These are phyloP conservation scores for Brachionus paranguensis DNA, from an alignment of 1,140 invertebrate species.

Conservation along the genomic window DNA sequence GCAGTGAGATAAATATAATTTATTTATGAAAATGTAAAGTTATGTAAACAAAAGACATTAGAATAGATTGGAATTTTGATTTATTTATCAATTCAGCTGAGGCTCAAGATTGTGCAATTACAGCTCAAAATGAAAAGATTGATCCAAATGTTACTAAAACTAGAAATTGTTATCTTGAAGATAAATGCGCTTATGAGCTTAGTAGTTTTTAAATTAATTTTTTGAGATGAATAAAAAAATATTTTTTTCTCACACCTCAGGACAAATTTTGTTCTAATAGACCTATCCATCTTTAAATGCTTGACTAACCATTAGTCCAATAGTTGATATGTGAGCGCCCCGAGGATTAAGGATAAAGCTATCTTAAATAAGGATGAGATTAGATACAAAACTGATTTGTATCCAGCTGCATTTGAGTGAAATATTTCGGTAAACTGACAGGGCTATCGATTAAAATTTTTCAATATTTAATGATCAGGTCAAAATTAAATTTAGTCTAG, in stretches of 20 bases:
- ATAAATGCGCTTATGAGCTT: not conserved
- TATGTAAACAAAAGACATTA: not conserved
- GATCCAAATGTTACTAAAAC: not conserved
- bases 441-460: not conserved
- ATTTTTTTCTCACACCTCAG: not conserved
- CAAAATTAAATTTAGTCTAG: not conserved
- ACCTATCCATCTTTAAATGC: not conserved
- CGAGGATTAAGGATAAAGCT: not conserved
- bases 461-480: not conserved
- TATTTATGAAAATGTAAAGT: not conserved
- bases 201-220: not conserved
- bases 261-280: not conserved
- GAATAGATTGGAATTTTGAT: not conserved
- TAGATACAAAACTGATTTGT: not conserved
- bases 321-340: not conserved
- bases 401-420: not conserved
- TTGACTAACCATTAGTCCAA: not conserved
- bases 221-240: not conserved
- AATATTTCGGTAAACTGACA: not conserved
- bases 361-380: not conserved
- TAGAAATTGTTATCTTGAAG: not conserved
- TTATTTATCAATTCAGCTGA: not conserved
- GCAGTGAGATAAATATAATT: not conserved
- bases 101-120: not conserved
- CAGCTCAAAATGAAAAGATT: not conserved